Evolutionary conservation across 2,113 vertebrate species (phyloP), one percentile per base, ranked within the genome.

Genomic region (Columba livia): DNA sequence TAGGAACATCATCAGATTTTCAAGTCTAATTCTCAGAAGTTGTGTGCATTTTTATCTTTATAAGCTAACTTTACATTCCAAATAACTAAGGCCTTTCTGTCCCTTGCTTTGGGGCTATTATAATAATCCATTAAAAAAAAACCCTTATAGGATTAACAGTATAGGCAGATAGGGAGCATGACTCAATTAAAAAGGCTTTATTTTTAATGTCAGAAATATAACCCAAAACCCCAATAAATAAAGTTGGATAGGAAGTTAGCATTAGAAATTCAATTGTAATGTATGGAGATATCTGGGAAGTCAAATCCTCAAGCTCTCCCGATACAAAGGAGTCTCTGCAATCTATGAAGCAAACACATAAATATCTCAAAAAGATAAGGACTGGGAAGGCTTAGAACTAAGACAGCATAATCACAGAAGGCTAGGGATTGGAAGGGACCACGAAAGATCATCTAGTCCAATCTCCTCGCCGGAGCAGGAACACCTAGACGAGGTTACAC

Each of bases 161-260:
- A 98, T 98, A 99, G 99, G 98, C 98, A 99, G 99, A 98, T 98
- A 98, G 97, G 97, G 98, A 98, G 98, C 98, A 98, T 98, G 98
- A 98, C 98, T 98, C 97, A 97, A 97, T 98, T 97, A 98, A 98
- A 98, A 99, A 98, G 98, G 98, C 98, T 97, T 90, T 96, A 82
- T 97, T 97, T 97, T 91, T 97, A 95, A 97, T 97, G 96, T 96
- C 96, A 83, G 95, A 88, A 97, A 96, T 96, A 89, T 80, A 95
- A 97, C 80, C 81, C 91, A 93, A 93, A 82, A 97, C 70, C 88
- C 87, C 97, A 98, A 99, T 99, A 99, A 99, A 99, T 99, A 99
- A 98, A 99, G 98, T 98, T 98, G 99, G 98, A 99, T 98, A 97
- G 66, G 60, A 98, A 97, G 94, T 98, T 97, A 98, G 98, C 98